phyloP scores from a whole-genome alignment of 2,888 invertebrate species.

The Ichneumoninae sp. region DNA sequence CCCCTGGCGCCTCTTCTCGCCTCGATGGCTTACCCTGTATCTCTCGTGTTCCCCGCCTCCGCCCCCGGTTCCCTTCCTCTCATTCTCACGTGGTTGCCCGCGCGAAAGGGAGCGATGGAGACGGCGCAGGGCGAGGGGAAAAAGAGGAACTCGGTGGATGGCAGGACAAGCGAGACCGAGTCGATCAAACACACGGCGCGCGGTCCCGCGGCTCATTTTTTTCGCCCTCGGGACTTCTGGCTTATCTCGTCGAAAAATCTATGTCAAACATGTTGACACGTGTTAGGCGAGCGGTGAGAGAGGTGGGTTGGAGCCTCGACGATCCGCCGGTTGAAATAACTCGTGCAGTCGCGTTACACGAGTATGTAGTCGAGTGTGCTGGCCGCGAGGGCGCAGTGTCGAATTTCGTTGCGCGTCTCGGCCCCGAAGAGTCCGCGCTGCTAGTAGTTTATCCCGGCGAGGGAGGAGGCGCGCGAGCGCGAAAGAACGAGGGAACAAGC shows the following conservation, averaged over 20 bases:
- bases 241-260: conserved; percentile 81
- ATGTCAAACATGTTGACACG: conserved; percentile 83
- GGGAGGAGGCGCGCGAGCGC: conserved; percentile 47
- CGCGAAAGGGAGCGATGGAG: conserved; percentile 12
- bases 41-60: conserved; percentile 56
- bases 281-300: conserved; percentile 72
- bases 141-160: conserved; percentile 21
- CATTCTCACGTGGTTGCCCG: conserved; percentile 19
- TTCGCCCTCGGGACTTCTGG: conserved; percentile 59
- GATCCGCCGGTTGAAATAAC: conserved; percentile 55
- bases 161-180: conserved; percentile 59
- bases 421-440: conserved; percentile 58
- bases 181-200: conserved; percentile 73
- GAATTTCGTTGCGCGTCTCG: conserved; percentile 78
- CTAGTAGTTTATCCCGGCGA: conserved; percentile 12
- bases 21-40: conserved; percentile 20
- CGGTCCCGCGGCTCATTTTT: conserved; percentile 52
- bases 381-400: conserved; percentile 77
- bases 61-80: conserved; percentile 63
- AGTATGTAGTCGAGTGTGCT: conserved; percentile 73
- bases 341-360: conserved; percentile 42
- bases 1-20: conserved; percentile 19
- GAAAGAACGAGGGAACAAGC: conserved; percentile 47
- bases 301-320: conserved; percentile 54
- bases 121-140: conserved; percentile 10